Percentiles rank a stretch among this genome's conserved stretches.
phyloP scores from a whole-genome alignment of 2,797 vertebrate genomes.

The Tenualosa thibaudeaui region DNA sequence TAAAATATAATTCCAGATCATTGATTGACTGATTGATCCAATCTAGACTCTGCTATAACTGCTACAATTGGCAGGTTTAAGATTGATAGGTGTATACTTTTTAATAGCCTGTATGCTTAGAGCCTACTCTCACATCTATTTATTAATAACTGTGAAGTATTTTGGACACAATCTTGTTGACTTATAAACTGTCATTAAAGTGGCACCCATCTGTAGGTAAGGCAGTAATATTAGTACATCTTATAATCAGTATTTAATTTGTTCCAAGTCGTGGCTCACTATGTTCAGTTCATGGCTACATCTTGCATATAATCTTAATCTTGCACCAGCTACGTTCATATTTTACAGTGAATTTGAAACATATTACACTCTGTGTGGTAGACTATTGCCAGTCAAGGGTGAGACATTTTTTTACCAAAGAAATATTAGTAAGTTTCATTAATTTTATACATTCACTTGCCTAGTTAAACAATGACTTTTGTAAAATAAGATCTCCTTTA shows the following conservation, averaged over 20 bases:
- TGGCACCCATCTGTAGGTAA: too few relatives aligned
- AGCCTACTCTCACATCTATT: not conserved
- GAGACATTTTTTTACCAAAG: too few relatives aligned
- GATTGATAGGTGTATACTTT: not conserved
- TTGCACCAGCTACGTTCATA: too few relatives aligned
- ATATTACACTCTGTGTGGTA: too few relatives aligned
- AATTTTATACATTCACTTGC: not conserved
- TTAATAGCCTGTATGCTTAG: not conserved
- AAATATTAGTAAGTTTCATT: too few relatives aligned
- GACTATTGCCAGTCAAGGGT: too few relatives aligned
- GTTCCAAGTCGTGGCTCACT: not conserved
- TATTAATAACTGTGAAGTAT: not conserved
- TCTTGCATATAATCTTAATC: too few relatives aligned
- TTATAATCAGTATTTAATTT: not conserved
- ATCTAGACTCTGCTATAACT: not conserved
- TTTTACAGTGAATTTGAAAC: too few relatives aligned
- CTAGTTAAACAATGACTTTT: not conserved
- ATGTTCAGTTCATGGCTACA: too few relatives aligned
- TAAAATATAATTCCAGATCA: not conserved
- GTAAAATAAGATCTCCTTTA: not conserved
- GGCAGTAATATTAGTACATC: too few relatives aligned
- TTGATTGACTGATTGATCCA: too few relatives aligned
- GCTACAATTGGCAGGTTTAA: not conserved
- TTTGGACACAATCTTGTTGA: not conserved
- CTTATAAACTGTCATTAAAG: too few relatives aligned